Base-by-base conservation (phyloP, 2,888 invertebrate genomes). In the Lymantria monacha region DNA sequence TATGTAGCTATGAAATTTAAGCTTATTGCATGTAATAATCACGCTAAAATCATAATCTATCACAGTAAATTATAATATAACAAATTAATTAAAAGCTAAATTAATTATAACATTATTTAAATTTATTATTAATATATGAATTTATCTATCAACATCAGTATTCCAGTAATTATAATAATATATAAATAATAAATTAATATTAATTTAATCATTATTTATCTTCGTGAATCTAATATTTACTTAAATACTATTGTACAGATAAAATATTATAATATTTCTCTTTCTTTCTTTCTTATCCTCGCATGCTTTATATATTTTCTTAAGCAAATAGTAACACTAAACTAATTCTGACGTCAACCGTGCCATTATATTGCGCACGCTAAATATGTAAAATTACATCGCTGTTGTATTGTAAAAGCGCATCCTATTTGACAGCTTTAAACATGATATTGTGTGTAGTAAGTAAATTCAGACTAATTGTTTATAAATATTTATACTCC, bases 401-500 rank as follows among this genome's bases (percentile, higher is more conserved):
- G 48, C 43, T 53, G 57, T 53, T 71, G 66, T 72, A 59, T 57
- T 62, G 61, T 66, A 63, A 63, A 51, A 65, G 54, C 53, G 61
- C 43, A 59, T 56, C 68, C 66, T 67, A 61, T 71, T n/a, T 66
- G 63, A 68, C 66, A 66, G 75, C 75, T 72, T 74, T 74, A 73
- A 72, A 72, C 77, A 76, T 73, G 66, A 65, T 67, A 67, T 10
- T 70, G 70, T 68, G 55, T 57, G 70, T 75, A 72, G 69, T 57
- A 22, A 22, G 57, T 55, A 58, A 56, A 45, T 38, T 38, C 38
- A n/a, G 12, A 11, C 12, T 38, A 22, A 38, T 38, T 38, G n/a
- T n/a, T n/a, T 9, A 38, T 12, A 38, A 5, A 36, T 36, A 36
- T 36, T 36, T 9, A 36, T 11, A 38, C 38, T 38, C 12, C 41